A percentile compares a stretch with the other conserved stretches of the same genome.
Conservation (phyloP, 2,888 invertebrate species). For the Brachyptera risi region DNA sequence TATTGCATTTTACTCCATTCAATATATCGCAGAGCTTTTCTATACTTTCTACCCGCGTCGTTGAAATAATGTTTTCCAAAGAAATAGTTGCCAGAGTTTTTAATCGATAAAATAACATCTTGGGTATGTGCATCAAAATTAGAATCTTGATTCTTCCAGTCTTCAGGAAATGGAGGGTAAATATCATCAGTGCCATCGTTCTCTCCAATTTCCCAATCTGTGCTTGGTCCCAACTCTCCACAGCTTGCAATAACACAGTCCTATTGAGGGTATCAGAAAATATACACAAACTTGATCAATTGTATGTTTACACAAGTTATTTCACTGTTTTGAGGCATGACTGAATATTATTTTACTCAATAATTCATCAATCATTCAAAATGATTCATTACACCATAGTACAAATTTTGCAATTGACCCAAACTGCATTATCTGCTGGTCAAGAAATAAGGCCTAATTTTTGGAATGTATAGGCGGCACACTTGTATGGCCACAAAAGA, state of each 20-base stretch:
- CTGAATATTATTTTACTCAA: no score
- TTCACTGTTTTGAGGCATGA: no score
- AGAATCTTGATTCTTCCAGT: constrained; percentile 50
- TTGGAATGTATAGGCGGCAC: no score
- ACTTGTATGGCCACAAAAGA: no score
- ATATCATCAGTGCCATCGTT: constrained; percentile 66
- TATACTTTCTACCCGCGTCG: constrained; percentile 70
- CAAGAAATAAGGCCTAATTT: no score
- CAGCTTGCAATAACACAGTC: constrained; percentile 66
- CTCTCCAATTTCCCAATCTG: constrained; percentile 63
- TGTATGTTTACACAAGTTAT: no score
- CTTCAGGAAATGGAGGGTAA: constrained; percentile 74
- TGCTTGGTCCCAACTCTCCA: constrained; percentile 60
- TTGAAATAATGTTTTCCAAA: constrained; percentile 58
- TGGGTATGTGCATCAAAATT: constrained; percentile 34
- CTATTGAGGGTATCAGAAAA: no score
- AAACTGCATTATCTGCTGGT: no score
- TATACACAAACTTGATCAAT: no score
- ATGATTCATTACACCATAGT: no score
- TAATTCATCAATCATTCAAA: no score
- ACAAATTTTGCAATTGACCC: no score
- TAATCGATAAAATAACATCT: constrained; percentile 56
- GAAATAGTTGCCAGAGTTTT: constrained; percentile 66
- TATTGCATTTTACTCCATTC: constrained; percentile 43
- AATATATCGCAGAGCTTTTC: constrained; percentile 72